Base-by-base conservation (phyloP, 2,113 vertebrate genomes). In the Machaerirhynchus nigripectus region DNA sequence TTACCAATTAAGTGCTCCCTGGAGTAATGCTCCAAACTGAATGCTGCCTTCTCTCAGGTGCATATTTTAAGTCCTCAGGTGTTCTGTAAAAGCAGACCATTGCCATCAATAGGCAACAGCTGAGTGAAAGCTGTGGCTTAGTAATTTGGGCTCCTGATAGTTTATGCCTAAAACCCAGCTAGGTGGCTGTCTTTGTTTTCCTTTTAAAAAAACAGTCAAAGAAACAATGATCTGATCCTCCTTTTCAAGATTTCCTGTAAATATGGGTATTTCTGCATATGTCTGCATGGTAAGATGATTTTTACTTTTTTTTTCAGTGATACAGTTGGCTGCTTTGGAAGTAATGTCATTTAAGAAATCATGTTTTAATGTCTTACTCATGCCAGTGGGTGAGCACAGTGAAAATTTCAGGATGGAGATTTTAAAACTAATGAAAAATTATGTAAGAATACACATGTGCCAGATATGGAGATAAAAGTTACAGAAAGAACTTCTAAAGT, bases 391-490 rank as follows among this genome's bases (percentile, higher is more conserved):
- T 67, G 56, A 92, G 28, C 15, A 47, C 17, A 53, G 39, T 44
- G 77, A 82, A 75, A 89, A 83, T 76, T 71, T 73, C 39, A 83
- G 65, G 49, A 61, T 40, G 40, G n/a, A 46, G 35, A 46, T 57
- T 89, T 89, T 55, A 56, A 87, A 87, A 37, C 21, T 50, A 53
- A 65, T 74, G 67, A 59, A 90, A 52, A 59, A 60, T 35, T 46
- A 42, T 15, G 31, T 82, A 52, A 64, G 31, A 11, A 37, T 23
- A 35, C 5, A 13, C 10, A 15, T 64, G 37, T 86, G 46, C 30
- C 67, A 81, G 44, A 42, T 67, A 37, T 59, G 44, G 35, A 87
- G 70, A 84, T 55, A 76, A 77, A 90, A 95, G 71, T 65, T 76
- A 35, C 53, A 40, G 35, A 76, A 77, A 28, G n/a, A 73, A 56